phyloP scores from a whole-genome alignment of 2,888 invertebrate species.

The Lithophane socia region DNA sequence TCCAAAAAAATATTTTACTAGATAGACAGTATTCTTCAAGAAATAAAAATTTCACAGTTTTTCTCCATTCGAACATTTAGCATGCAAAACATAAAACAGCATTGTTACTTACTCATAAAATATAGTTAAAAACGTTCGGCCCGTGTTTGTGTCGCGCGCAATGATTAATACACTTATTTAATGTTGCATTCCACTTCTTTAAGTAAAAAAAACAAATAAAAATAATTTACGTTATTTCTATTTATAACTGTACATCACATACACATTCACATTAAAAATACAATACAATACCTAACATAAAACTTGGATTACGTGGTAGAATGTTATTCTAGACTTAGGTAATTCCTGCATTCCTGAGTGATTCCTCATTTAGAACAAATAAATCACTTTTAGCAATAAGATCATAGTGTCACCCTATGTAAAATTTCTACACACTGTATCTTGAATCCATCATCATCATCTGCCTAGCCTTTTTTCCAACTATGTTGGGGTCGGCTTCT shows the following conservation, averaged over 20 bases:
- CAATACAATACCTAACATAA: neutral
- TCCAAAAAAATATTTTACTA: too few species aligned
- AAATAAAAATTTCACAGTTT: neutral
- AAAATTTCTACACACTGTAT: neutral
- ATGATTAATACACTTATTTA: conserved; percentile 51
- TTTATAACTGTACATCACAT: neutral
- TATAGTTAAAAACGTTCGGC: conserved; percentile 26
- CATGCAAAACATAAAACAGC: conserved; percentile 22
- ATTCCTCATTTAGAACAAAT: neutral
- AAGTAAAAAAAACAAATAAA: conserved; percentile 12
- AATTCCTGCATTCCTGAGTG: neutral
- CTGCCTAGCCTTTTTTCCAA: too few species aligned
- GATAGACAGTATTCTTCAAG: too few species aligned
- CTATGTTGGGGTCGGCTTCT: too few species aligned
- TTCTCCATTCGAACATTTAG: neutral
- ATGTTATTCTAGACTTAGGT: neutral
- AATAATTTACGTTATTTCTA: neutral
- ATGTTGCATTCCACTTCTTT: conserved; percentile 43
- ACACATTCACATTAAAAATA: neutral
- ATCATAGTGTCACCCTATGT: neutral
- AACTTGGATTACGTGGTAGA: neutral
- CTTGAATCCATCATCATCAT: too few species aligned
- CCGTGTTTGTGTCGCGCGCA: conserved; percentile 32
- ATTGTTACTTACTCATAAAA: conserved; percentile 25
- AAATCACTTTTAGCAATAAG: neutral